phyloP scores from a whole-genome alignment of 2,113 vertebrate genomes.

The Sander vitreus region DNA sequence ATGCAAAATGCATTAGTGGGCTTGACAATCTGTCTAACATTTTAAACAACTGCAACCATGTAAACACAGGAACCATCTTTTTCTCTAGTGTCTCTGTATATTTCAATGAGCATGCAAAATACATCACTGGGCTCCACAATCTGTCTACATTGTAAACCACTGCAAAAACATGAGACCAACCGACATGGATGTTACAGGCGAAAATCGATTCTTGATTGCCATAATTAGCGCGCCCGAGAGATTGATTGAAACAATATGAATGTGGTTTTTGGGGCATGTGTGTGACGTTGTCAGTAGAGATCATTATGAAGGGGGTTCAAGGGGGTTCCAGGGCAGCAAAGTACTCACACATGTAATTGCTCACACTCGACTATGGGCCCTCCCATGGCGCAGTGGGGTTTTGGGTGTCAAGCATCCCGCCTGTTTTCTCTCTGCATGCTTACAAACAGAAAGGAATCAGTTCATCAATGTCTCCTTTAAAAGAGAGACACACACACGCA shows the following conservation, averaged over 20 bases:
- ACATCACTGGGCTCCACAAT: no score
- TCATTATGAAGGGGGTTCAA: constrained; percentile 52
- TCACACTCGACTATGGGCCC: constrained; percentile 55
- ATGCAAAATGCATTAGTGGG: no score
- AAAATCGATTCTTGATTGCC: constrained; percentile 55
- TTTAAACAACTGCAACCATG: no score
- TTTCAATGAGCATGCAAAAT: no score
- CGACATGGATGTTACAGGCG: constrained; percentile 21
- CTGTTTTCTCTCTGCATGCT: constrained; percentile 56
- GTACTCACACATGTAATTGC: constrained; percentile 71
- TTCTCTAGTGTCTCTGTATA: no score
- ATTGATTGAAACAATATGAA: constrained; percentile 48
- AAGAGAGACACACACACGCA: not conserved
- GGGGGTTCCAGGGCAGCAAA: constrained; percentile 51
- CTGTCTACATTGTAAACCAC: no score
- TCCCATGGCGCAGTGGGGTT: constrained; percentile 59
- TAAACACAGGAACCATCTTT: no score
- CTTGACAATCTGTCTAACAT: no score
- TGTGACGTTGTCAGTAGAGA: constrained; percentile 31
- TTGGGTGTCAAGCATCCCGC: constrained; percentile 60
- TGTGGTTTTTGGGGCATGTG: constrained; percentile 24
- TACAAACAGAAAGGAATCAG: constrained; percentile 54
- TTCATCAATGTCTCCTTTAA: constrained; percentile 76
- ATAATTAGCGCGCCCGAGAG: constrained; percentile 49
- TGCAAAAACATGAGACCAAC: constrained; percentile 34